Evolutionary conservation across 1,140 invertebrate genomes (phyloP), one percentile per base, ranked within the genome.

Genomic region (Heliconius himera): DNA sequence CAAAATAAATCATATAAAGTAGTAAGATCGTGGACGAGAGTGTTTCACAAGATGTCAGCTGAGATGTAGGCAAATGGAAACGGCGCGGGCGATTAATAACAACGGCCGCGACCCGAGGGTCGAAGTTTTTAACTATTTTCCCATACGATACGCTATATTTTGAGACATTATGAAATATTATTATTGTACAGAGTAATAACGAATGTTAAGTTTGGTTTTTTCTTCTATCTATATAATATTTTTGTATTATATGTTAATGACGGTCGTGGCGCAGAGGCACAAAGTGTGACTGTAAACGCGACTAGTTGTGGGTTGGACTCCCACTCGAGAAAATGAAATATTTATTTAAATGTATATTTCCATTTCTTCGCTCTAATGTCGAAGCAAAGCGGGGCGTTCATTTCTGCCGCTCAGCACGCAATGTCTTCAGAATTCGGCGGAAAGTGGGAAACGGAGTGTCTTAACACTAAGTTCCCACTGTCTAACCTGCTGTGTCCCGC

Each of bases 61-160:
- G 16, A 51, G 16, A 51, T 51, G 49, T 29, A 74, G 49, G 46
- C 73, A 78, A 78, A 72, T 66, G 60, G 11, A 66, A 29, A 66
- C 60, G 38, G 72, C 49, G 49, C 49, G 49, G 18, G 18, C 77
- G 72, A 76, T 81, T 77, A 77, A 77, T 73, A 79, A 70, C 73
- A 66, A 77, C 41, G 79, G 70, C 79, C 79, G 36, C 71, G 79
- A 81, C 79, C 79, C 73, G 26, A 41, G 70, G 79, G 79, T 77
- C 79, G 33, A 8, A 46, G 66, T 71, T 80, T 80, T 80, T 80
- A 72, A 70, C 38, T 70, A 80, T 76, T 78, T 73, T 51, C 56
- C 18, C 51, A 66, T 74, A 26, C 56, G 26, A 16, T 76, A 51
- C 18, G 20, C 46, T 71, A 38, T 72, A 49, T 80, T 80, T 46